Base-by-base conservation (phyloP, 2,797 vertebrate genomes). In the Poliocrania exsul region DNA sequence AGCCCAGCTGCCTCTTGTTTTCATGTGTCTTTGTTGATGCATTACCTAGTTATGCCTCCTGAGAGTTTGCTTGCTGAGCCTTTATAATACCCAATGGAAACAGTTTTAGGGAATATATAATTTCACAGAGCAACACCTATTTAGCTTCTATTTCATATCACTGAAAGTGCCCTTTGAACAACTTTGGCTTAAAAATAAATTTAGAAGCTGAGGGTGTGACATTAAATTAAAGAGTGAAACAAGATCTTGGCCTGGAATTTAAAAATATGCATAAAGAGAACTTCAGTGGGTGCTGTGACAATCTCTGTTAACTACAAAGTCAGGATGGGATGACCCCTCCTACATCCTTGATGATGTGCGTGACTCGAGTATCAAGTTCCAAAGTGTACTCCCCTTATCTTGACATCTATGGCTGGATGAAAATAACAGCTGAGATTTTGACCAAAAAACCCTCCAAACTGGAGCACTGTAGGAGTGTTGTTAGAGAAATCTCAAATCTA, bases 1-100 rank as follows among this genome's bases (percentile, higher is more conserved):
- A 90, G 54, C 28, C 44, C 72, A 88, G 70, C 80, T 91, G 65
- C 54, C 51, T 84, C 73, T 73, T 88, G 81, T 60, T 94, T 95
- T 94, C 79, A 16, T 81, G 46, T 64, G 44, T 83, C 79, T 89
- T 91, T 92, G 75, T 91, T 87, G 86, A 92, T 92, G 79, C 50
- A 90, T 93, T 96, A 93, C 92, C 84, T 95, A 85, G 79, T 74
- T 93, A 65, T 87, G 44, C 79, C 87, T 92, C 72, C 79, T 83
- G 88, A 95, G 91, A 93, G 26, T 92, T 92, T 78, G 18, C 79
- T 91, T 92, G 89, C 61, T 94, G 81, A 91, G 70, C 20, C 58
- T 93, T 94, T 91, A 51, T 79, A 86, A 86, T 72, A 86, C 15
- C 31, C 19, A 5, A 13, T 88, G 15, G 72, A 91, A 95, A 91